These are phyloP conservation scores for Hippoglossus hippoglossus DNA, from an alignment of 2,797 vertebrate genomes.

Conservation along the genomic window DNA sequence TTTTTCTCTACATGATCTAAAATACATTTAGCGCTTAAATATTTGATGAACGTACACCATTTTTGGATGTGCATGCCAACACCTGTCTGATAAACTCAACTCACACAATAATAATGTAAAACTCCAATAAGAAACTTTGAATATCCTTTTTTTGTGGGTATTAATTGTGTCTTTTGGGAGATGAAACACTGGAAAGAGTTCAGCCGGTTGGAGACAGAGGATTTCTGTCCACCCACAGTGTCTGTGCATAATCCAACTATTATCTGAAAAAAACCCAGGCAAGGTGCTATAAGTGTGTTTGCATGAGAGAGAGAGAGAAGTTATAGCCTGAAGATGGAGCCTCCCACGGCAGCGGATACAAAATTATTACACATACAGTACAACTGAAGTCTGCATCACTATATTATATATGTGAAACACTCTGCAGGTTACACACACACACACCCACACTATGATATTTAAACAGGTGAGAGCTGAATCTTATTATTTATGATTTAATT, in stretches of 20 bases:
- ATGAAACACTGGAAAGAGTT: conserved; percentile 38
- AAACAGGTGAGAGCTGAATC: background rate
- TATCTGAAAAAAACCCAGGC: conserved; percentile 27
- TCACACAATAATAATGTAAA: conserved; percentile 21
- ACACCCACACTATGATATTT: conserved; percentile 11
- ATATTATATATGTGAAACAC: conserved; percentile 31
- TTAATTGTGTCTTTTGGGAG: conserved; percentile 30
- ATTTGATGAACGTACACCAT: background rate
- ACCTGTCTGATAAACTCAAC: conserved; percentile 6
- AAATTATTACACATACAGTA: conserved; percentile 31
- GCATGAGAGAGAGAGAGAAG: conserved; percentile 19
- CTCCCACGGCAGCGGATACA: conserved; percentile 49
- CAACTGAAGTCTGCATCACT: conserved; percentile 32
- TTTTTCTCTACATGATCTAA: background rate
- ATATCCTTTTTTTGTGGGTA: conserved; percentile 20
- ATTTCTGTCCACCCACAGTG: conserved; percentile 50
- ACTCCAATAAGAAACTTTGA: conserved; percentile 8
- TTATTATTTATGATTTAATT: background rate
- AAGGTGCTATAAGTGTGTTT: conserved; percentile 20
- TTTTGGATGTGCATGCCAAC: background rate
- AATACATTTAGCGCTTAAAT: background rate
- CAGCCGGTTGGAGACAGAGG: conserved; percentile 15
- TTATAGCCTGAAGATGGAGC: conserved; percentile 47
- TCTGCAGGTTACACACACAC: conserved; percentile 4
- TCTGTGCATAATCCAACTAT: conserved; percentile 43